Conservation (phyloP, 2,113 vertebrate species). For the Anseranas semipalmata region DNA sequence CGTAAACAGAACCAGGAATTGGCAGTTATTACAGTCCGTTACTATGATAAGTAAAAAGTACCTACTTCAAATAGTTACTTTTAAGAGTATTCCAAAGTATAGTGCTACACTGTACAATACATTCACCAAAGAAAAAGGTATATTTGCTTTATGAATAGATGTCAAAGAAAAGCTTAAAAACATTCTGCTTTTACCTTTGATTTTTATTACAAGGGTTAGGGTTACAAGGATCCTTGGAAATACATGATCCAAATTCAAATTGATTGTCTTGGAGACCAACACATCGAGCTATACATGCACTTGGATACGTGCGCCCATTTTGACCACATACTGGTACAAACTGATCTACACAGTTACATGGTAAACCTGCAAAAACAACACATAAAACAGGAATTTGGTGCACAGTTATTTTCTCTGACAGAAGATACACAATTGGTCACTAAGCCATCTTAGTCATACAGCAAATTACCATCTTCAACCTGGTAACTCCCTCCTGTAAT, state of each 20-base stretch:
- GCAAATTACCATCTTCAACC: neutral
- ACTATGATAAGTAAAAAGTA: neutral
- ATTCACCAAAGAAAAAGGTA: neutral
- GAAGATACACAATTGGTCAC: neutral
- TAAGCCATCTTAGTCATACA: neutral
- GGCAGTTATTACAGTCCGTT: neutral
- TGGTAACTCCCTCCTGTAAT: neutral
- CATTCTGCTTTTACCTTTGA: slow-evolving; percentile 83
- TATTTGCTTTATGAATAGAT: neutral
- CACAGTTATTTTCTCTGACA: neutral
- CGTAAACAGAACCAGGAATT: neutral
- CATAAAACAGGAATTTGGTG: neutral
- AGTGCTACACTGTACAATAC: neutral
- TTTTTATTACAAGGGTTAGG: slow-evolving; percentile 86
- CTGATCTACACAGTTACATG: slow-evolving; percentile 92
- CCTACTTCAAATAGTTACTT: neutral
- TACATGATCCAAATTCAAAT: slow-evolving; percentile 90
- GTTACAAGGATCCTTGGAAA: slow-evolving; percentile 86
- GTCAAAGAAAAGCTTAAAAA: neutral
- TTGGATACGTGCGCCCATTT: slow-evolving; percentile 95
- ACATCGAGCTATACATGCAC: slow-evolving; percentile 93
- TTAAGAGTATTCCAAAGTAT: neutral
- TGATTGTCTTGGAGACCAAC: slow-evolving; percentile 91
- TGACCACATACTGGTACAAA: slow-evolving; percentile 94
- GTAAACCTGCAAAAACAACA: slow-evolving; percentile 82